These are phyloP conservation scores for Phoeniculus purpureus DNA, from an alignment of 2,797 vertebrate species.

Conservation along the genomic window DNA sequence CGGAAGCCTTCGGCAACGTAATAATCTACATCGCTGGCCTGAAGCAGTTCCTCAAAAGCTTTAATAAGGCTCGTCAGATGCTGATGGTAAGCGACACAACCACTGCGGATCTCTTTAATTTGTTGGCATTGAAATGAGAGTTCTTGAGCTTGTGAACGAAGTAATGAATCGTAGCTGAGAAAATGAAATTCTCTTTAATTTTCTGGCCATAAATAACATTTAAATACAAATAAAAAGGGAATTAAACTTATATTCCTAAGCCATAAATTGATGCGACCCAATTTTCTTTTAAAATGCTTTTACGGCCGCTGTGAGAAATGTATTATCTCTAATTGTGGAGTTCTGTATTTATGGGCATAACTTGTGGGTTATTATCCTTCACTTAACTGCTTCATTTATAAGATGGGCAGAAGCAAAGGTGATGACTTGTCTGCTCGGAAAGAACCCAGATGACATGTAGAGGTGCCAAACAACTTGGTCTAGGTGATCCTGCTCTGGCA, in stretches of 20 bases:
- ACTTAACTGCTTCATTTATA: slow-evolving; percentile 7
- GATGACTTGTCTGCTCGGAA: not conserved
- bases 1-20: slow-evolving; percentile 81
- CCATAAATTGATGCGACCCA: not conserved
- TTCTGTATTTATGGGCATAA: not conserved
- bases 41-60: slow-evolving; percentile 88
- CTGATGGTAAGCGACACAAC: slow-evolving; percentile 83
- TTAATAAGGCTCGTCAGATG: slow-evolving; percentile 83
- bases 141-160: slow-evolving; percentile 88
- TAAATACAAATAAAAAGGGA: slow-evolving; percentile 14
- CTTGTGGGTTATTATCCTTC: not conserved
- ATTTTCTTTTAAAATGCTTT: slow-evolving; percentile 41
- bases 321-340: not conserved
- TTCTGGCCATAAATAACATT: slow-evolving; percentile 46
- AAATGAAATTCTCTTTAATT: slow-evolving; percentile 55
- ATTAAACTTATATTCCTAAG: slow-evolving; percentile 11
- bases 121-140: slow-evolving; percentile 89
- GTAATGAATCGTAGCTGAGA: slow-evolving; percentile 86
- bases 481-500: too few species aligned
- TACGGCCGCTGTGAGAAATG: not conserved
- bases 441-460: not conserved
- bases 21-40: slow-evolving; percentile 81
- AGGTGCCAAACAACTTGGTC: not conserved
- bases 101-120: slow-evolving; percentile 84
- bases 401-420: not conserved